Percentiles rank a stretch among this genome's conserved stretches.
Conservation (phyloP, 2,888 invertebrate species). For the Cistogaster globosa region DNA sequence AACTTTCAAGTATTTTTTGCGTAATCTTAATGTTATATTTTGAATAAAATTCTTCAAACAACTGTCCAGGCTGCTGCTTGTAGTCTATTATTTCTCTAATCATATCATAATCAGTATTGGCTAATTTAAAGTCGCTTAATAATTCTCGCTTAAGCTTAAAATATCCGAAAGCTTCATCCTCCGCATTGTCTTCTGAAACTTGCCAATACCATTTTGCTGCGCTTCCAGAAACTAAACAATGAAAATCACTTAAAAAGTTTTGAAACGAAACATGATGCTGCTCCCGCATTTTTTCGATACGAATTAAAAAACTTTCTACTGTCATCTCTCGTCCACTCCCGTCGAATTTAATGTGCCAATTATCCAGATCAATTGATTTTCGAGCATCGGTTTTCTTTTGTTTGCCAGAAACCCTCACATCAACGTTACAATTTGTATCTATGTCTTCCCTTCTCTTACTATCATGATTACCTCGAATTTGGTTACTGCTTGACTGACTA, state of each 20-base stretch:
- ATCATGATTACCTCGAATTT: not conserved
- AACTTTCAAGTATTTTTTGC: not conserved
- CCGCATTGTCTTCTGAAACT: conserved; percentile 10
- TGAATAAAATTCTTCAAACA: conserved; percentile 1
- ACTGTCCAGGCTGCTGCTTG: not conserved
- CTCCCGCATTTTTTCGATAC: conserved; percentile 12
- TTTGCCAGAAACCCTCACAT: too few species aligned
- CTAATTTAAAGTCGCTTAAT: not conserved
- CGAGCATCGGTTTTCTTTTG: not conserved
- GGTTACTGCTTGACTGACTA: too few species aligned
- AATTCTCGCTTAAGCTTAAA: conserved; percentile 8
- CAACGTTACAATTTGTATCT: not conserved
- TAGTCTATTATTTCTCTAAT: not conserved
- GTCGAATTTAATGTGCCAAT: conserved; percentile 25
- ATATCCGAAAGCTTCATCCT: conserved; percentile 19
- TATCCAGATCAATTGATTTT: conserved; percentile 12
- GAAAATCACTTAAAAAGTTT: conserved; percentile 13
- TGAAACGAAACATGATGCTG: not conserved
- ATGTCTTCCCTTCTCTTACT: not conserved
- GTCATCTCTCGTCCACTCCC: conserved; percentile 10
- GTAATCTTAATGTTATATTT: not conserved
- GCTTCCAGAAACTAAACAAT: conserved; percentile 14
- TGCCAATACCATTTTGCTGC: conserved; percentile 24
- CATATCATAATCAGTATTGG: not conserved
- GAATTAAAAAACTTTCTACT: conserved; percentile 31